Percentiles rank a stretch among this genome's conserved stretches.
These are phyloP conservation scores for Nestor notabilis DNA, from an alignment of 2,113 vertebrate species.

Conservation along the genomic window DNA sequence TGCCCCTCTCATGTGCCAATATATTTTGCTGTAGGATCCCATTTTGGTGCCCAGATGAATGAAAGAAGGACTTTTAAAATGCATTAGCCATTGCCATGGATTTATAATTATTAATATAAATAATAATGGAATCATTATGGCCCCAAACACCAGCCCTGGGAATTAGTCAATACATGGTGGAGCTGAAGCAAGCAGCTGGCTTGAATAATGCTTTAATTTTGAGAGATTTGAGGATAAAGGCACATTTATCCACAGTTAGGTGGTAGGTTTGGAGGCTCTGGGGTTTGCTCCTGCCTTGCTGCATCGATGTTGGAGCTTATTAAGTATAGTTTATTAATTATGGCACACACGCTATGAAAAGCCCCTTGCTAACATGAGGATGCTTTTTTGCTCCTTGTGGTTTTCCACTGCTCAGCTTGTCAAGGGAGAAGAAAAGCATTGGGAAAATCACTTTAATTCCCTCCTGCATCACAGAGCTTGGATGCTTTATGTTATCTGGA, in stretches of 20 bases:
- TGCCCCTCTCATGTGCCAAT: background rate
- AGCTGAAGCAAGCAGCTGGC: background rate
- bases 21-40: background rate
- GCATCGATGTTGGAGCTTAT: accelerated
- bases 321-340: background rate
- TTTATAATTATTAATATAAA: background rate
- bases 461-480: background rate
- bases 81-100: background rate
- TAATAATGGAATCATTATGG: background rate
- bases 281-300: background rate
- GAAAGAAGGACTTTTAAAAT: background rate
- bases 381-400: constrained; percentile 1
- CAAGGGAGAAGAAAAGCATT: constrained; percentile 44
- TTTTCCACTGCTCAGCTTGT: background rate
- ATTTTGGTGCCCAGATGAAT: background rate
- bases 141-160: background rate
- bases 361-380: background rate
- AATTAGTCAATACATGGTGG: background rate
- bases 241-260: background rate
- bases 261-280: background rate
- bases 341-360: accelerated
- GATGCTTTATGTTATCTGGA: background rate
- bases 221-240: background rate
- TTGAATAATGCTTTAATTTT: background rate
- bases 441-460: background rate